These are phyloP conservation scores for Drosophila paulistorum DNA, from an alignment of 1,140 invertebrate genomes.

Conservation along the genomic window DNA sequence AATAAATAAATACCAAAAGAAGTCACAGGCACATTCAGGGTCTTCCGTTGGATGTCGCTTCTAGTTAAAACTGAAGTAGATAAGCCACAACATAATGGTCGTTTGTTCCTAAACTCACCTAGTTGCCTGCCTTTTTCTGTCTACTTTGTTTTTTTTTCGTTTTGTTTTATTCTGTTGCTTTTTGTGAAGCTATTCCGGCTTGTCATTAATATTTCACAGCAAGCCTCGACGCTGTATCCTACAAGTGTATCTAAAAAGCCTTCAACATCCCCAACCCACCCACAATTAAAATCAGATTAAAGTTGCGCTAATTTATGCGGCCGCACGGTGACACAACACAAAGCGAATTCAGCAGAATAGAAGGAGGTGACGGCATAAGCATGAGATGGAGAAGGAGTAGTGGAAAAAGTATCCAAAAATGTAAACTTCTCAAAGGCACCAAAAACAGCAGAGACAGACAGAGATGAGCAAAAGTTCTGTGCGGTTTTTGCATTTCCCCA, in stretches of 20 bases:
- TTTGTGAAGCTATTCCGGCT: slow-evolving; percentile 18
- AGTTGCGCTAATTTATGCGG: slow-evolving; percentile 79
- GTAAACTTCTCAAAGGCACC: slow-evolving; percentile 38
- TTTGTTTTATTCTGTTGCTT: not conserved
- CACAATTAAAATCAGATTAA: slow-evolving; percentile 81
- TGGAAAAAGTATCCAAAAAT: slow-evolving; percentile 5
- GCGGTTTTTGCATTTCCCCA: not conserved
- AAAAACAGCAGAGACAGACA: slow-evolving; percentile 15
- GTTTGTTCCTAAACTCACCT: slow-evolving; percentile 33
- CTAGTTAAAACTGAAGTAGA: slow-evolving; percentile 16
- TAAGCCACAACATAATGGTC: not conserved
- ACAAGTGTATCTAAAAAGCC: not conserved
- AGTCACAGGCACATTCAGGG: not conserved
- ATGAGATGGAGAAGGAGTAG: not conserved
- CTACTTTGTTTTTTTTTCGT: not conserved
- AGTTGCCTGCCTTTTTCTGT: slow-evolving; percentile 39
- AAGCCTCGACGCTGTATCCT: slow-evolving; percentile 12
- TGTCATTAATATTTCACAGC: slow-evolving; percentile 76
- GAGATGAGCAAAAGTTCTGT: slow-evolving; percentile 1
- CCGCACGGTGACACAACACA: slow-evolving; percentile 79
- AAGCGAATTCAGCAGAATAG: slow-evolving; percentile 48
- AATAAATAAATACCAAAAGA: slow-evolving; percentile 61
- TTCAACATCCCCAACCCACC: slow-evolving; percentile 37
- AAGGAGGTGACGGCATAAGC: not conserved
- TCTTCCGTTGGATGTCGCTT: slow-evolving; percentile 21